A percentile compares a stretch with the other conserved stretches of the same genome.
Evolutionary conservation across 2,888 invertebrate genomes (phyloP).

Genomic region (Doris montereyensis): DNA sequence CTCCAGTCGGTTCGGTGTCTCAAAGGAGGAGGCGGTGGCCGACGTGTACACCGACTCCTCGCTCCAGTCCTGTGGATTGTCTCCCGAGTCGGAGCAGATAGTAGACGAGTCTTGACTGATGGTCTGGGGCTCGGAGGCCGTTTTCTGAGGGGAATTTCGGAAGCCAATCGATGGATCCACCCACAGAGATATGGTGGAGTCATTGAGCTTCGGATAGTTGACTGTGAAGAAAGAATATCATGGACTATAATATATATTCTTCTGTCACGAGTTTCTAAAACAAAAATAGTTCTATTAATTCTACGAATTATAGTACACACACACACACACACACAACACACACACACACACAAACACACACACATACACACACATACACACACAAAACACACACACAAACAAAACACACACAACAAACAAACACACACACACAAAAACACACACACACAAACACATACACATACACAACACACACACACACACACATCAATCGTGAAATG

Average conservation of each 20-base stretch:
- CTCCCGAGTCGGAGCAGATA: not conserved
- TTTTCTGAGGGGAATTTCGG: not conserved
- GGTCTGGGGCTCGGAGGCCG: not conserved
- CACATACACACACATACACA: not conserved
- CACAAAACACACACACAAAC: too few species aligned
- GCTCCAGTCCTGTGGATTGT: not conserved
- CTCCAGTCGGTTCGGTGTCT: too few species aligned
- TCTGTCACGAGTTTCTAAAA: not conserved
- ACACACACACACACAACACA: too few species aligned
- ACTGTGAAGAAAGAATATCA: not conserved
- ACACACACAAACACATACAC: too few species aligned
- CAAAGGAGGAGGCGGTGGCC: not conserved
- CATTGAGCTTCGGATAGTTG: constrained; percentile 31
- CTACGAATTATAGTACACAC: too few species aligned
- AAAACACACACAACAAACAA: too few species aligned
- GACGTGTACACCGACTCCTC: not conserved
- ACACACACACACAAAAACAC: too few species aligned
- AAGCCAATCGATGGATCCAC: constrained; percentile 31
- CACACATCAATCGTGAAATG: constrained; percentile 31
- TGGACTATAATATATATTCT: not conserved
- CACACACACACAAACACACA: too few species aligned
- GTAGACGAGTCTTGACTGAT: not conserved
- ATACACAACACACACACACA: too few species aligned
- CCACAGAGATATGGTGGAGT: constrained; percentile 33
- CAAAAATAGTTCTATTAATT: too few species aligned